Evolutionary conservation across 2,797 vertebrate genomes (phyloP), one percentile per base, ranked within the genome.

Genomic region (Hydrolagus colliei): DNA sequence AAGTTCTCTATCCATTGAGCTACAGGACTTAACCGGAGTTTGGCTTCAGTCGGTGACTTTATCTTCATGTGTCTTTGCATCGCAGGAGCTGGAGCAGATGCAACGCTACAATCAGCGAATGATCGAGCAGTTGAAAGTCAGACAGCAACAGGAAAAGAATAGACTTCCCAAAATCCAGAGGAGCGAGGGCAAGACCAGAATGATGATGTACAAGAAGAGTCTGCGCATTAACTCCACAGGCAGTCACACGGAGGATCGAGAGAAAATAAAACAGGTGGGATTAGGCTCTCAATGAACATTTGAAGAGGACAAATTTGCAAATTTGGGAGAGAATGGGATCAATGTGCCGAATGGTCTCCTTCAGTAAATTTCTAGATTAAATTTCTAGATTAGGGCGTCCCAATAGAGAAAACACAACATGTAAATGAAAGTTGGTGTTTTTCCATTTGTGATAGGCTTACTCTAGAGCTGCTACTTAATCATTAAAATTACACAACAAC

Each of bases 161-260:
- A 92, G 98, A 8, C 89, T 98, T 86, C 98, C 98, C 10, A 99
- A 97, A 92, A 96, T 97, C 89, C 98, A 99, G 93, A 93, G 96
- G 63, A 91, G 93, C 0, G 98, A 99, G 87, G 97, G 95, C 61
- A 99, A 99, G 91, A 98, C 97, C 0, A 96, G 98, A 85, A 96
- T 99, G 97, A 93, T 95, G 89, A 99, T 99, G 96, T 99, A 96
- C 90, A 99, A 99, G 93, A 98, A 98, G 91, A 99, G 98, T 91
- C 95, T 99, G 72, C 96, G 96, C 90, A 98, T 99, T 90, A 96
- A 93, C 85, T 95, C 95, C 0, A 92, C 89, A 0, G 95, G 96
- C 85, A 98, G 90, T 0, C 86, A 93, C 0, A 86, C 96, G 0
- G 97, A 98, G 89, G 96, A 98, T 90, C 90, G 96, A 0, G 97